Evolutionary conservation across 2,888 invertebrate species (phyloP).

Genomic region (Kryphioiulus occultus): DNA sequence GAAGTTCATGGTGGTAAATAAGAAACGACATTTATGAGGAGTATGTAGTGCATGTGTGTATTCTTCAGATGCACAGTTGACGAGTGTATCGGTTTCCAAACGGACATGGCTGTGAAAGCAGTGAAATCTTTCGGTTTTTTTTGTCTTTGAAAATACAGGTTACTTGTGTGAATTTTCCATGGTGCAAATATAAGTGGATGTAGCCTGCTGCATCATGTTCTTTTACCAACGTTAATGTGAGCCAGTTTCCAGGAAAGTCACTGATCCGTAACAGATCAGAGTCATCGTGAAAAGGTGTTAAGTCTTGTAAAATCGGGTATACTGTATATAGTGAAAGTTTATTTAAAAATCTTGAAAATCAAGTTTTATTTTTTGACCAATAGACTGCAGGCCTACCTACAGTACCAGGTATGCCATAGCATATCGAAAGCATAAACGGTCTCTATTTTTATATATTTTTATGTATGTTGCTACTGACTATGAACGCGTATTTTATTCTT

Average conservation of each 20-base stretch:
- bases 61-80: background rate
- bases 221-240: background rate
- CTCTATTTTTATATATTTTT: background rate
- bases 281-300: background rate
- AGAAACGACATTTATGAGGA: conserved; percentile 8
- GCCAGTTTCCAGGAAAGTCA: background rate
- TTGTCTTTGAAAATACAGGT: background rate
- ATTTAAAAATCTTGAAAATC: background rate
- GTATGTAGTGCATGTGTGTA: background rate
- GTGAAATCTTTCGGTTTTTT: background rate
- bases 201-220: background rate
- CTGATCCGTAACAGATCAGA: background rate
- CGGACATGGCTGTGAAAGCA: background rate
- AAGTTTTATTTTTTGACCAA: background rate
- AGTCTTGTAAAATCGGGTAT: background rate
- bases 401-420: too few species aligned
- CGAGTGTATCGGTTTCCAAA: background rate
- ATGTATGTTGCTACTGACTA: too few species aligned
- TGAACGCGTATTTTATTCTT: too few species aligned
- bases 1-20: conserved; percentile 39
- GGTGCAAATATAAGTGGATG: background rate
- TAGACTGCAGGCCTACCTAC: too few species aligned
- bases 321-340: too few species aligned
- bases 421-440: too few species aligned
- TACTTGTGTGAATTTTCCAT: background rate